Conservation (phyloP, 2,113 vertebrate species). For the Brachyistius frenatus region DNA sequence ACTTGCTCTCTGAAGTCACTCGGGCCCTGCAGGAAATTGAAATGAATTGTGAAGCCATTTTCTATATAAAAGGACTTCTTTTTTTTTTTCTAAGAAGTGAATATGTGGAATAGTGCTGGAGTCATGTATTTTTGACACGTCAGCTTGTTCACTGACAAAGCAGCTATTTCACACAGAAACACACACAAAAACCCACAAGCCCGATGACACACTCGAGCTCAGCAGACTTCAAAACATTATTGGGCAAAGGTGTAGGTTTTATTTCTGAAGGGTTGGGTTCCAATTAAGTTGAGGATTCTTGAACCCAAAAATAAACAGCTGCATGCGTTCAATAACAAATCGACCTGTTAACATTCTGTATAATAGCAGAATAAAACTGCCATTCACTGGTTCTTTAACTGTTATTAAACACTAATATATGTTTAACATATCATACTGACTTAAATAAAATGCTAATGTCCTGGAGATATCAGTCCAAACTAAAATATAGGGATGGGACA, state of each 20-base stretch:
- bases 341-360: not conserved
- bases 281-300: not conserved
- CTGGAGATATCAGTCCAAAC: too few species aligned
- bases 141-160: constrained; percentile 67
- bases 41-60: constrained; percentile 75
- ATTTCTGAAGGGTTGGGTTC: not conserved
- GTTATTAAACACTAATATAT: too few species aligned
- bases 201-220: not conserved
- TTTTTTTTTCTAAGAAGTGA: constrained; percentile 37
- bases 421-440: too few species aligned
- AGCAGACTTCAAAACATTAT: constrained; percentile 4
- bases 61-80: constrained; percentile 61
- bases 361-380: too few species aligned
- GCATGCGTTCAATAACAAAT: not conserved
- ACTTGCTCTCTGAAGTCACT: constrained; percentile 74
- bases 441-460: too few species aligned
- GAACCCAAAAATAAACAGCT: not conserved
- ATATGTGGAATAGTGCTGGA: constrained; percentile 63
- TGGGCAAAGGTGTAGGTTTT: not conserved
- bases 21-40: constrained; percentile 74
- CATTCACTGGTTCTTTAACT: too few species aligned
- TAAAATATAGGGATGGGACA: too few species aligned
- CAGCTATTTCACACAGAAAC: constrained; percentile 42
- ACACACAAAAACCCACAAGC: not conserved
- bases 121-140: constrained; percentile 66